Evolutionary conservation across 92 coral and sea anemone species (phyloP).

Genomic region (Phenganax subtilis): DNA sequence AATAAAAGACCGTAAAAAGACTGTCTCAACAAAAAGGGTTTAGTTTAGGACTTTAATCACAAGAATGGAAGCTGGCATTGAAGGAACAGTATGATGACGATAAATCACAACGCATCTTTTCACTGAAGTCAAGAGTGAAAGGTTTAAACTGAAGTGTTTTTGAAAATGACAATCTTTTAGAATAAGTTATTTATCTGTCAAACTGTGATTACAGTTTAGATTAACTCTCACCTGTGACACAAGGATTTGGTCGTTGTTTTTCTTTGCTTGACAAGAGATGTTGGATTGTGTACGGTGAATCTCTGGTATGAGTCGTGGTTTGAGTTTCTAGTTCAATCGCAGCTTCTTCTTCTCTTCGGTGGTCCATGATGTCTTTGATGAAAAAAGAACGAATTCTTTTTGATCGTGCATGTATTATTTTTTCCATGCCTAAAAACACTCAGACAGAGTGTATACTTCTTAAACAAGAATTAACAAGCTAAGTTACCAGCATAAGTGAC

Average conservation of each 20-base stretch:
- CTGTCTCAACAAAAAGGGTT: constrained; percentile 4
- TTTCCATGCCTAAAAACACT: background rate
- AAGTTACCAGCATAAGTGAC: background rate
- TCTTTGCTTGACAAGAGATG: constrained; percentile 13
- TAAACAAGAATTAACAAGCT: background rate
- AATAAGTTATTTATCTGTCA: constrained; percentile 40
- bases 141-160: background rate
- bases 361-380: constrained; percentile 39
- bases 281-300: constrained; percentile 14
- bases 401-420: background rate
- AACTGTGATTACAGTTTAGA: constrained; percentile 40
- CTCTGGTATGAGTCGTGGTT: background rate
- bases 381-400: constrained; percentile 37
- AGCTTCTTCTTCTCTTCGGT: background rate
- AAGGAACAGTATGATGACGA: background rate
- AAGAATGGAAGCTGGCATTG: background rate
- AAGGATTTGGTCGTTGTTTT: constrained; percentile 12
- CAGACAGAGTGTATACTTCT: background rate
- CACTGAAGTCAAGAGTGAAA: background rate
- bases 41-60: background rate
- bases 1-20: constrained; percentile 6
- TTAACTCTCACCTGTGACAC: constrained; percentile 32
- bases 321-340: background rate
- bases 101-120: background rate
- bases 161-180: constrained; percentile 4